phyloP scores from a whole-genome alignment of 2,113 vertebrate genomes.

The Cyrtonyx montezumae region DNA sequence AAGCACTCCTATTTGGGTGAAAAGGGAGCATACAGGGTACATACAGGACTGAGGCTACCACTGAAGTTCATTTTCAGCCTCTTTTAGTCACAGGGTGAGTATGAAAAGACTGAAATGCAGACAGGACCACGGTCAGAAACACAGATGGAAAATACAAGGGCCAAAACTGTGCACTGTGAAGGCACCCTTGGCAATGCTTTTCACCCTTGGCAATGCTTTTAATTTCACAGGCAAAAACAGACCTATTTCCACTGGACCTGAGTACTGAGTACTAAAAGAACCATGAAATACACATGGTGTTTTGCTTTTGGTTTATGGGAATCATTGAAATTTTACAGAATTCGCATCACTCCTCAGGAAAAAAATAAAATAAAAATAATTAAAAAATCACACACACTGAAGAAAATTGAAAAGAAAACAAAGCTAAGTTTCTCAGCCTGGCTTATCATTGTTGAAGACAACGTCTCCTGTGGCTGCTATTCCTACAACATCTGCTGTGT shows the following conservation, averaged over 20 bases:
- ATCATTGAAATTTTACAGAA: background rate
- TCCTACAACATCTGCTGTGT: conserved; percentile 82
- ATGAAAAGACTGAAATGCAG: background rate
- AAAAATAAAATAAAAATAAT: background rate
- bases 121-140: background rate
- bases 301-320: background rate
- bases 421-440: background rate
- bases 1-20: background rate
- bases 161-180: background rate
- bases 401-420: background rate
- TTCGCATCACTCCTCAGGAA: background rate
- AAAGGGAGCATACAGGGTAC: background rate
- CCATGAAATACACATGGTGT: background rate
- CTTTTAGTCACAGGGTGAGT: background rate
- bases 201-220: background rate
- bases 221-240: background rate
- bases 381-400: background rate
- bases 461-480: conserved; percentile 73
- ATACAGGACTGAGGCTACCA: background rate
- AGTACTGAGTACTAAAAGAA: rapidly evolving
- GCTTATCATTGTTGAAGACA: background rate
- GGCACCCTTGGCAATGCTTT: background rate
- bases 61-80: background rate
- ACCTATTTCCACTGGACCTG: background rate
- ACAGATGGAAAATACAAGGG: background rate